Conservation (phyloP, 2,797 vertebrate genomes). For the Cichlasoma orientale region DNA sequence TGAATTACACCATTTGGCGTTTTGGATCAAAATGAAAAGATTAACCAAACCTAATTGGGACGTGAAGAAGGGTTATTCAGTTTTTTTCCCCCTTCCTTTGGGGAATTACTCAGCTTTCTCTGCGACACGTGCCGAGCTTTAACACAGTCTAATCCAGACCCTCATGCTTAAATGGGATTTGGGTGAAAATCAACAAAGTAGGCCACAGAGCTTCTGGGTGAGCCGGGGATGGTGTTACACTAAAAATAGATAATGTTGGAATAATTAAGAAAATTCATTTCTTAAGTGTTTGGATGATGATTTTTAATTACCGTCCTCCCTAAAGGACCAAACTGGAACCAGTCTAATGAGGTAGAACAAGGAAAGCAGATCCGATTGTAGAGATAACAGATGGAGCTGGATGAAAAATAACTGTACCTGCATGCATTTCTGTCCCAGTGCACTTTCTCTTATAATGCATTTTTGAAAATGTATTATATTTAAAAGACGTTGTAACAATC, state of each 20-base stretch:
- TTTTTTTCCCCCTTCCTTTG: background rate
- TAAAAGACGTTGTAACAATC: background rate
- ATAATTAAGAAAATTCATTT: conserved; percentile 68
- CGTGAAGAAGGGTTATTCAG: conserved; percentile 44
- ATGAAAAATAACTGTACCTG: conserved; percentile 31
- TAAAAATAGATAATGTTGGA: conserved; percentile 60
- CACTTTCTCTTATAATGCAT: conserved; percentile 29
- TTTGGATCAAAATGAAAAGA: conserved; percentile 56
- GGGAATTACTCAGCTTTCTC: conserved; percentile 41
- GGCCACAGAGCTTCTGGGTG: conserved; percentile 57
- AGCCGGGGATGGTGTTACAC: conserved; percentile 42
- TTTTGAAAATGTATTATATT: background rate
- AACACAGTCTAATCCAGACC: conserved; percentile 62
- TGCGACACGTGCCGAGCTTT: conserved; percentile 56
- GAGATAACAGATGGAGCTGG: conserved; percentile 33
- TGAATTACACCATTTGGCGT: conserved; percentile 51
- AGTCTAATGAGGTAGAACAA: conserved; percentile 32
- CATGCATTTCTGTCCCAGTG: conserved; percentile 22
- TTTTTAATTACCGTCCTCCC: conserved; percentile 65
- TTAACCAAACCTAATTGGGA: conserved; percentile 49
- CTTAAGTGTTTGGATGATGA: conserved; percentile 38
- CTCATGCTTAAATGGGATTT: conserved; percentile 59
- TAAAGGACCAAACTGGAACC: conserved; percentile 41
- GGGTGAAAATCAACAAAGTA: conserved; percentile 70
- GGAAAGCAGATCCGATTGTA: conserved; percentile 11